Percentiles rank a stretch among this genome's conserved stretches.
Conservation (phyloP, 1,140 invertebrate genomes). For the Diorhabda elongata region DNA sequence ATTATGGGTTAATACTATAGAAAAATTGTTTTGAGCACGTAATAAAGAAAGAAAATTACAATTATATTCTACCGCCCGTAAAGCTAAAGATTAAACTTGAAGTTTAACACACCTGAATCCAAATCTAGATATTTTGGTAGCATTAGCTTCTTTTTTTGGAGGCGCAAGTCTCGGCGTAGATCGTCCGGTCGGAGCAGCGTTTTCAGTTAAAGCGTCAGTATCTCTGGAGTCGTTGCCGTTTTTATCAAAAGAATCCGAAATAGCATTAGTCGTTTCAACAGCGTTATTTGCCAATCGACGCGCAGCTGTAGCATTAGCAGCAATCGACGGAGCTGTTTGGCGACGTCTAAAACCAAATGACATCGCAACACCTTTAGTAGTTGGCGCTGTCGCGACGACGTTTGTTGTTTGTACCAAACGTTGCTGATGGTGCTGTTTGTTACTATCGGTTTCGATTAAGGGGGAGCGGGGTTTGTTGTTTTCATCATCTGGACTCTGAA, state of each 20-base stretch:
- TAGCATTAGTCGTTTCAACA: slow-evolving; percentile 28
- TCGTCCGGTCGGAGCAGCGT: slow-evolving; percentile 46
- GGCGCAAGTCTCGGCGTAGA: slow-evolving; percentile 52
- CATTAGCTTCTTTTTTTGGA: slow-evolving; percentile 51
- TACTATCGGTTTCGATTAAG: slow-evolving; percentile 9
- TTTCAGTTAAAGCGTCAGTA: slow-evolving; percentile 30
- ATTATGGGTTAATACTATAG: no score
- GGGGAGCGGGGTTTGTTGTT: slow-evolving; percentile 23
- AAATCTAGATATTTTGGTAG: slow-evolving; percentile 50
- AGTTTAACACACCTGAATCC: slow-evolving; percentile 48
- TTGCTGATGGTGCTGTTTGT: slow-evolving; percentile 9
- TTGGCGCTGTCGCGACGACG: not conserved
- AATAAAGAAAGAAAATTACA: no score
- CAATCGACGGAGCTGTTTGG: slow-evolving; percentile 53
- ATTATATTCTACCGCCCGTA: no score
- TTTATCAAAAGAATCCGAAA: slow-evolving; percentile 15
- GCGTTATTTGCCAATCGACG: slow-evolving; percentile 30
- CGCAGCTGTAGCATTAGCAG: slow-evolving; percentile 42
- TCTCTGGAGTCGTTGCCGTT: slow-evolving; percentile 32
- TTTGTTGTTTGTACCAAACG: not conserved
- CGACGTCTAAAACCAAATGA: slow-evolving; percentile 65
- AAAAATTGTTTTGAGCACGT: no score
- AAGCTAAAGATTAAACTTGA: no score
- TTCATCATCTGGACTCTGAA: slow-evolving; percentile 41
- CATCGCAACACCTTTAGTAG: slow-evolving; percentile 60